These are phyloP conservation scores for Heliconius nattereri DNA, from an alignment of 1,140 invertebrate genomes.

Conservation along the genomic window DNA sequence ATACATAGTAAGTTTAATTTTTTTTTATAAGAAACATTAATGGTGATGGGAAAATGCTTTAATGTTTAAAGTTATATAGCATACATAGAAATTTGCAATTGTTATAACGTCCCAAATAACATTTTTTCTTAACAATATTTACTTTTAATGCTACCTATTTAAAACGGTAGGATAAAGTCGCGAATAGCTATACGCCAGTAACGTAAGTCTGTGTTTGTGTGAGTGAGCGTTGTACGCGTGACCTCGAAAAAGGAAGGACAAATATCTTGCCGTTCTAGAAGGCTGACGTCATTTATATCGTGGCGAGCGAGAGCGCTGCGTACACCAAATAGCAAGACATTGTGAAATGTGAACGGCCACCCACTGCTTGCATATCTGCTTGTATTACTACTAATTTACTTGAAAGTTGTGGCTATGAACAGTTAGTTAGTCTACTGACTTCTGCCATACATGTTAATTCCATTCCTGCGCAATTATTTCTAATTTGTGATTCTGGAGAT, in stretches of 20 bases:
- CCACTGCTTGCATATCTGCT: constrained; percentile 70
- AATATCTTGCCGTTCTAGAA: constrained; percentile 75
- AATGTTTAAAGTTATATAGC: not conserved
- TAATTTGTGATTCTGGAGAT: constrained; percentile 72
- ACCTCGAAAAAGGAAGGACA: constrained; percentile 77
- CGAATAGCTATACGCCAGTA: constrained; percentile 62
- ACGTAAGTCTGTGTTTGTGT: constrained; percentile 60
- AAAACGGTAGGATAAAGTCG: constrained; percentile 43
- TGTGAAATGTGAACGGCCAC: constrained; percentile 80
- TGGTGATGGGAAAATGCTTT: constrained; percentile 35
- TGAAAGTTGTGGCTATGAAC: constrained; percentile 78
- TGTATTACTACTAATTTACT: constrained; percentile 68
- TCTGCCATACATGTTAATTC: constrained; percentile 74
- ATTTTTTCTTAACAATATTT: constrained; percentile 5
- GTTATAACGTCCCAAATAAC: constrained; percentile 2
- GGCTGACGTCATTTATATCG: constrained; percentile 76
- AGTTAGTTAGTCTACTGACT: constrained; percentile 75
- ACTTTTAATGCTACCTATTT: constrained; percentile 43
- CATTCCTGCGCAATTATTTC: constrained; percentile 62
- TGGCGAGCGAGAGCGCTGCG: constrained; percentile 68
- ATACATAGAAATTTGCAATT: not conserved
- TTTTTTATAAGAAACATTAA: constrained; percentile 24
- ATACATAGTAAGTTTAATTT: constrained; percentile 21
- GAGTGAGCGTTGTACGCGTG: constrained; percentile 71
- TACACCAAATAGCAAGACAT: constrained; percentile 63